phyloP scores from a whole-genome alignment of 2,888 invertebrate genomes.

The Limulus polyphemus region DNA sequence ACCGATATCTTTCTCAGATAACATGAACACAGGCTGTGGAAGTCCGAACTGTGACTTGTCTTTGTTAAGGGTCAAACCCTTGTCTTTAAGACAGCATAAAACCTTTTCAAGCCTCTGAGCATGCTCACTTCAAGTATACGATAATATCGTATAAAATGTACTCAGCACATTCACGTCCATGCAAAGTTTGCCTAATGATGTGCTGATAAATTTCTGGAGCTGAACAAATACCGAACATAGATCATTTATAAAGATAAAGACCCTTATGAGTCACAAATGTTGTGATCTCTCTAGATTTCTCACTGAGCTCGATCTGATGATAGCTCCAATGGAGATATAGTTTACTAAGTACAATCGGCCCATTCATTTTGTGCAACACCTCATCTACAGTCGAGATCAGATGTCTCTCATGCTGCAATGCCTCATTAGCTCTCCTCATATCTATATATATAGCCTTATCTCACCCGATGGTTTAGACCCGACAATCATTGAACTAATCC shows the following conservation, averaged over 20 bases:
- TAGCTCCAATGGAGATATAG: constrained; percentile 34
- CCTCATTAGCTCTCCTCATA: not conserved
- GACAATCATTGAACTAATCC: not conserved
- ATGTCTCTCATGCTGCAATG: not conserved
- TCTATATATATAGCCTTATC: not conserved
- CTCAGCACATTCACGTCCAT: not conserved
- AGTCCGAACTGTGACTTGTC: not conserved
- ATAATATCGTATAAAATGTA: not conserved
- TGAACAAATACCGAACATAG: not conserved
- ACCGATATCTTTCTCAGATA: not conserved
- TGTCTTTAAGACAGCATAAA: not conserved
- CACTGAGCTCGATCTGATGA: constrained; percentile 34
- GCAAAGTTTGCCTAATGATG: not conserved
- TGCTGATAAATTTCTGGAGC: constrained; percentile 1
- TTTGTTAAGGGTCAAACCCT: not conserved
- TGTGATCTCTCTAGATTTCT: constrained; percentile 32
- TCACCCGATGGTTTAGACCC: not conserved
- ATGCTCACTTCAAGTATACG: not conserved
- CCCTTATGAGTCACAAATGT: constrained; percentile 35
- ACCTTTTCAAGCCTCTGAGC: not conserved
- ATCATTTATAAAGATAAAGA: constrained; percentile 29
- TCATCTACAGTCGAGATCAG: not conserved
- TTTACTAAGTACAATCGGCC: constrained; percentile 27
- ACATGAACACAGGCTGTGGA: not conserved
- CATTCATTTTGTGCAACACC: constrained; percentile 2